Base-by-base conservation (phyloP, 2,113 vertebrate species). In the Brachyhypopomus gauderio region DNA sequence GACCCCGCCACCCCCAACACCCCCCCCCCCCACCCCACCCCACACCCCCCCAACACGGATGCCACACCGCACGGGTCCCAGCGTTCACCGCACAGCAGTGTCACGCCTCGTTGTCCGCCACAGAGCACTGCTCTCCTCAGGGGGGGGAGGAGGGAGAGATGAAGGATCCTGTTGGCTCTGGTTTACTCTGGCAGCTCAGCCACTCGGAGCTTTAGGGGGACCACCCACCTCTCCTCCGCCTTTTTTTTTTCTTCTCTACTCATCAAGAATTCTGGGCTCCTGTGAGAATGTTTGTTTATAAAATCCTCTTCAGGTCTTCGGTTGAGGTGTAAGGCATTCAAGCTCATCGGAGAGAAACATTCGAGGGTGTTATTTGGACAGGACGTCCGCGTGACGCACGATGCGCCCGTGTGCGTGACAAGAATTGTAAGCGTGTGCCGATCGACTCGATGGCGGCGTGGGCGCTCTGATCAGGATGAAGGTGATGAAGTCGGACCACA, bases 1-100 rank as follows among this genome's bases (percentile, higher is more conserved):
- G 90, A 93, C 71, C 66, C 23, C 7, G 20, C 16, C 34, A 8
- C 2, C 64, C 45, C 34, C 52, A 1, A 16, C 30, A 1, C 30
- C 30, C 30, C 30, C n/a, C n/a, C 55, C 16, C 41, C 16, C 22
- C 14, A 27, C 62, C 16, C 38, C 30, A 1, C 58, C 16, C 34
- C 48, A 20, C 30, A 23, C 30, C 63, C 6, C 56, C 38, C 45
- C 45, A 48, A 48, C 45, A 48, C 45, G 45, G 45, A 48, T 48
- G 45, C 45, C 8, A 19, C 36, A 56, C 67, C 14, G 72, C 14
- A 45, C 70, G 19, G n/a, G 63, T 67, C 64, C 76, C 41, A 55
- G 62, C 80, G 52, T 27, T 45, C 72, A 23, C 73, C 73, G 41
- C 62, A 74, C 55, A 72, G 77, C 63, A 41, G 45, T 14, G 63